Base-by-base conservation (phyloP, 2,888 invertebrate genomes). In the Drosophila mercatorum region DNA sequence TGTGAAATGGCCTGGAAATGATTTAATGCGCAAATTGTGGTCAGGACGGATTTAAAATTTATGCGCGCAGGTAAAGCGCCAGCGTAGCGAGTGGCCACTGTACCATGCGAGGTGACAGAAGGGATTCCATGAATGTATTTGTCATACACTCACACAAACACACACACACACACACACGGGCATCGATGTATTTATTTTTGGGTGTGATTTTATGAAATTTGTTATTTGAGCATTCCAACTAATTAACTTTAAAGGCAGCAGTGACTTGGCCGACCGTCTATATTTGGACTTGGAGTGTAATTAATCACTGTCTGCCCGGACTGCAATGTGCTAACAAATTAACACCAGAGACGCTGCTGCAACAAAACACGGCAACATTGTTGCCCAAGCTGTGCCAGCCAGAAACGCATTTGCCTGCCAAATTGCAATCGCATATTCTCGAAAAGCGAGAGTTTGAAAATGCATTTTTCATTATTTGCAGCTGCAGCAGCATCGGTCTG, bases 1-100 rank as follows among this genome's bases (percentile, higher is more conserved):
- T 81, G 87, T 83, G 83, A 80, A 87, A 87, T 87, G 87, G 87
- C 77, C 86, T 89, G 87, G 88, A 88, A 88, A 88, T 88, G 89
- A 88, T 88, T 88, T 85, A 88, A 88, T 75, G 89, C 89, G 78
- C 85, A 87, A 88, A 81, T 73, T 89, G 88, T 83, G 87, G 89
- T 81, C 77, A 80, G 72, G 77, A 77, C 79, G 80, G 76, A 83
- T 89, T 87, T 81, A 51, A 83, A 86, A 86, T 88, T 86, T 86
- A 86, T 88, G 79, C 68, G 65, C 72, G 52, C 83, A 83, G 83
- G 85, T 87, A 28, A 28, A 28, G 28, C 28, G 28, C 28, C 28
- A 28, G 28, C 28, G 5, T 3, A 49, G 28, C 59, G 49, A 49
- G 49, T 59, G 40, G 5, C 17, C 8, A 57, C 28, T 31, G 40